Evolutionary conservation across 2,888 invertebrate genomes (phyloP), one percentile per base, ranked within the genome.

Genomic region (Pollenia amentaria): DNA sequence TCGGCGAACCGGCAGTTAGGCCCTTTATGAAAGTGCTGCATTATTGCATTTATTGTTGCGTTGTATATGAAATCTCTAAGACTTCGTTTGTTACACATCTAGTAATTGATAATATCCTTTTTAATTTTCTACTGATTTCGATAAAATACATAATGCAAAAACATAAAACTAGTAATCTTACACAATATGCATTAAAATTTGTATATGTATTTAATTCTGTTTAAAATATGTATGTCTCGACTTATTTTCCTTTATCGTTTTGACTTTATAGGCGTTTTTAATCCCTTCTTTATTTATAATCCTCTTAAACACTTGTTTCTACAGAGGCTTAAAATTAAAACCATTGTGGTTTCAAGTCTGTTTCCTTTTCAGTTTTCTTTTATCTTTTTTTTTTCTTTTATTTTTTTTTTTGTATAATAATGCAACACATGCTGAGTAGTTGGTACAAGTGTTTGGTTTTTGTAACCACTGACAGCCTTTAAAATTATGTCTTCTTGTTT

Each of bases 301-400:
- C 84, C 84, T 84, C 84, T 84, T 77, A 55, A 75, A 60, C 73
- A 78, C 78, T 84, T 84, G 84, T 84, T 78, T 60, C n/a, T 51
- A 21, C 9, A 46, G 44, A 29, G 65, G 29, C 29, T 29, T 29
- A 55, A 4, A 3, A 21, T 40, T 53, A n/a, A 51, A 40, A 53
- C 18, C 4, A 51, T 81, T 82, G 46, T 55, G 48, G 73, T 69
- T 75, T 65, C 51, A 55, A 29, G 64, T 44, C 72, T 76, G 82
- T 48, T 70, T 64, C 70, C 64, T 67, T 51, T 81, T 44, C 44
- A 14, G 4, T 29, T 48, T 60, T 29, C 29, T 29, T 29, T 29
- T 29, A 29, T 29, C 29, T 57, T 48, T 2, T n/a, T 42, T 77
- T 72, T 42, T 12, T 29, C 16, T 38, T 44, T n/a, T 44, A 3